A percentile compares a stretch with the other conserved stretches of the same genome.
These are phyloP conservation scores for Rallus crepitans DNA, from an alignment of 2,797 vertebrate species.

Conservation along the genomic window DNA sequence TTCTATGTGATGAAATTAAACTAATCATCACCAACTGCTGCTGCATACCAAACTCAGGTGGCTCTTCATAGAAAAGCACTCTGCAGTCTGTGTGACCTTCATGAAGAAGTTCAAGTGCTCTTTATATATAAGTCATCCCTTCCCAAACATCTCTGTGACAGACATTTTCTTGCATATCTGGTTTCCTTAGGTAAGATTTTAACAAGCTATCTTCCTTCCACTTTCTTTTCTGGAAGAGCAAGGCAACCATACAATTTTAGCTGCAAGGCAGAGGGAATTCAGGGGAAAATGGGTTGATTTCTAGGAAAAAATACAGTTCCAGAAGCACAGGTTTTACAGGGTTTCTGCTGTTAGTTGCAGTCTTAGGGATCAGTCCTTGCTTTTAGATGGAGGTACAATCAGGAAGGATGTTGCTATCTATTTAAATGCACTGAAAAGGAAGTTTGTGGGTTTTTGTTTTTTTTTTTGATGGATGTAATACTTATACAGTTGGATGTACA, in stretches of 20 bases:
- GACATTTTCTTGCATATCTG: neutral
- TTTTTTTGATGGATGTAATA: neutral
- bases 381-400: neutral
- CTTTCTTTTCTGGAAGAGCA: neutral
- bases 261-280: neutral
- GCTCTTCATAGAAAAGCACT: neutral
- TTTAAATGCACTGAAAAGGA: neutral
- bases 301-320: neutral
- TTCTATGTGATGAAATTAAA: neutral
- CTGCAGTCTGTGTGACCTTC: neutral
- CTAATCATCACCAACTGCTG: neutral
- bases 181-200: neutral
- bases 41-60: neutral
- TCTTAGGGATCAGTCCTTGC: neutral
- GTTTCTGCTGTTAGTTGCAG: neutral
- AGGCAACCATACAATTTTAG: neutral
- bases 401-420: neutral
- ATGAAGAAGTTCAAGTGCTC: neutral
- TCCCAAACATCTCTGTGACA: neutral
- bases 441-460: neutral
- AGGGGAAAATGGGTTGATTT: neutral
- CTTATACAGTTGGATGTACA: accelerated
- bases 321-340: neutral
- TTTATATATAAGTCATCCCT: neutral
- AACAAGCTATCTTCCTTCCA: neutral